Evolutionary conservation across 2,888 invertebrate species (phyloP), one percentile per base, ranked within the genome.

Genomic region (Cataglyphis cursor): DNA sequence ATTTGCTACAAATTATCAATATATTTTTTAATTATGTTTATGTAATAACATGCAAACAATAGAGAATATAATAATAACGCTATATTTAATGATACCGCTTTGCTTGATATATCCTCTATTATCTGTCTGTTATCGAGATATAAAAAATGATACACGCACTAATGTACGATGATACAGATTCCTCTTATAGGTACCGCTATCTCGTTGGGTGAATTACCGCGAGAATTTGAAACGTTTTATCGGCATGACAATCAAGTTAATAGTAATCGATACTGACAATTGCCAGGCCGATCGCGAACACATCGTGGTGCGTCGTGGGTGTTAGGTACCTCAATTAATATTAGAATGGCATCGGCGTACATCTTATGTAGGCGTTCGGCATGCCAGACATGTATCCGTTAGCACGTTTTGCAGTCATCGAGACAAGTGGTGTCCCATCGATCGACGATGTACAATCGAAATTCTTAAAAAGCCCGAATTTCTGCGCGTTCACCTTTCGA

Each of bases 301-400:
- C 73, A 74, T 72, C 72, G 6, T 35, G 81, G 82, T 35, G 73
- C 59, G 51, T 82, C 87, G 90, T 91, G 86, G 92, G 92, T 85
- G 91, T 89, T 38, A 85, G 85, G 85, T 86, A 86, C 91, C 88
- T 90, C 90, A 91, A 92, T 92, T 92, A 92, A 91, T 91, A 92
- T 91, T 88, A 90, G 91, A 91, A 91, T 91, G 91, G 88, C 92
- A 90, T 87, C 87, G 89, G 74, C 86, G 87, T 87, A 90, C 84
- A 88, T 87, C 82, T 86, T 75, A 81, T 68, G 89, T 90, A 83
- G 90, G 89, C 88, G 90, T 86, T 87, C 54, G 90, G 84, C 83
- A 89, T 85, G 80, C 88, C 65, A 86, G 86, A 85, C 90, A 86
- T 89, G 87, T 87, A 85, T 85, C 89, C 90, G 85, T 90, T 90